Evolutionary conservation across 1,140 invertebrate genomes (phyloP).

Genomic region (Euura lappo): DNA sequence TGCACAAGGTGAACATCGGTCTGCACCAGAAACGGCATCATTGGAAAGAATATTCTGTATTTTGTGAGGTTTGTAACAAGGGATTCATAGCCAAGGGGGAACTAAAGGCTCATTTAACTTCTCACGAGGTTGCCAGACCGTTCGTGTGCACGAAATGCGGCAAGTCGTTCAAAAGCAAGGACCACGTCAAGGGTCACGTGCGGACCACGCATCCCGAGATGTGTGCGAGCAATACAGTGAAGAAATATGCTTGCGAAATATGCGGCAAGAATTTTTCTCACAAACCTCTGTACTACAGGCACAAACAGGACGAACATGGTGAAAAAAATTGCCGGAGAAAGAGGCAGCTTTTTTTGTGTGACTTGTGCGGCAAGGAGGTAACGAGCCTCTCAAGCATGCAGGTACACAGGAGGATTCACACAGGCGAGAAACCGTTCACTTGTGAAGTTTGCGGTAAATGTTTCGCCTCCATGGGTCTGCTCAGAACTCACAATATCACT

Average conservation of each 20-base stretch:
- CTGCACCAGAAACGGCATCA: conserved; percentile 31
- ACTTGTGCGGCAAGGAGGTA: conserved; percentile 16
- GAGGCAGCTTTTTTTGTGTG: background rate
- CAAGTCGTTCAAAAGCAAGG: conserved; percentile 40
- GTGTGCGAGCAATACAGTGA: background rate
- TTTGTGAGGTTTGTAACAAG: conserved; percentile 16
- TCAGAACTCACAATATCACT: conserved; percentile 24
- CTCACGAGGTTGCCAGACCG: conserved; percentile 4
- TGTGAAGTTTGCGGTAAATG: conserved; percentile 42
- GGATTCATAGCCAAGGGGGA: conserved; percentile 5
- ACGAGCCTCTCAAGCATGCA: conserved; percentile 8
- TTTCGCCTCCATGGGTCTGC: conserved; percentile 26
- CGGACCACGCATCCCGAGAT: background rate
- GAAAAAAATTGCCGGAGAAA: conserved; percentile 7
- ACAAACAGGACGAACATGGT: background rate
- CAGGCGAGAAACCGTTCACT: conserved; percentile 30
- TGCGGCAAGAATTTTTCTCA: conserved; percentile 6
- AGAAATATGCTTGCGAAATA: conserved; percentile 9
- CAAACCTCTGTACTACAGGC: conserved; percentile 1
- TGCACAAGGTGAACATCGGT: conserved; percentile 31
- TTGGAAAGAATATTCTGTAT: background rate
- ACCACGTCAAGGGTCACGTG: conserved; percentile 8
- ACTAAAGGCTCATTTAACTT: conserved; percentile 7
- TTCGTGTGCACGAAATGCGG: conserved; percentile 46
- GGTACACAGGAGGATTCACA: conserved; percentile 31